Evolutionary conservation across 2,888 invertebrate species (phyloP), one percentile per base, ranked within the genome.

Genomic region (Empis stercorea): DNA sequence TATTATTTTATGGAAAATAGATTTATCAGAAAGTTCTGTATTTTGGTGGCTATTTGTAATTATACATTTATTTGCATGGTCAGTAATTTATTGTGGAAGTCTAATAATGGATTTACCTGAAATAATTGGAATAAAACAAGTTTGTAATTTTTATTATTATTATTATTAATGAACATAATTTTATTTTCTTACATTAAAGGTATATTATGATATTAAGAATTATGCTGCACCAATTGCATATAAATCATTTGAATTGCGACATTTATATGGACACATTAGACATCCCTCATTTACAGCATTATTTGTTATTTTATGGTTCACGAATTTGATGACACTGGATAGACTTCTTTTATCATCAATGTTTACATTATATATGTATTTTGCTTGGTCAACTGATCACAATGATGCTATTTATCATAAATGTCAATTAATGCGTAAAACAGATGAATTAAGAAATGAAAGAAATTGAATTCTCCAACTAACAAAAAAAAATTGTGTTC

Each of bases 201-300:
- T 77, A 7, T 78, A 75, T 59, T 79, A 78, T 51, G 71, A 72
- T 54, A 56, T 78, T 16, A 70, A 71, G 41, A 67, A 68, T 15
- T 68, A 73, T 50, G 70, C 72, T 10, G 68, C 70, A 36, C 77
- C 79, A 1, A 65, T 73, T 50, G 55, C 61, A 1, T 70, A 72
- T 50, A 80, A 80, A 61, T 76, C 78, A 0, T 56, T 53, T 14
- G 73, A 75, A 48, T 59, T 78, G 44, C 69, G 70, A 43, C 65
- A 72, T 52, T 67, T 78, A 23, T 75, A 74, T 51, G 56, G 65
- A 0, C 78, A 79, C 54, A 73, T 79, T 60, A 72, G 79, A 39
- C 80, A 80, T 68, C 79, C 80, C 2, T 79, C 79, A 48, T 79
- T 79, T 53, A 63, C 70, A 37, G 77, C 75, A 7, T 72, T 80